Percentiles rank a stretch among this genome's conserved stretches.
Evolutionary conservation across 2,888 invertebrate species (phyloP).

Genomic region (Lochmaea crataegi): DNA sequence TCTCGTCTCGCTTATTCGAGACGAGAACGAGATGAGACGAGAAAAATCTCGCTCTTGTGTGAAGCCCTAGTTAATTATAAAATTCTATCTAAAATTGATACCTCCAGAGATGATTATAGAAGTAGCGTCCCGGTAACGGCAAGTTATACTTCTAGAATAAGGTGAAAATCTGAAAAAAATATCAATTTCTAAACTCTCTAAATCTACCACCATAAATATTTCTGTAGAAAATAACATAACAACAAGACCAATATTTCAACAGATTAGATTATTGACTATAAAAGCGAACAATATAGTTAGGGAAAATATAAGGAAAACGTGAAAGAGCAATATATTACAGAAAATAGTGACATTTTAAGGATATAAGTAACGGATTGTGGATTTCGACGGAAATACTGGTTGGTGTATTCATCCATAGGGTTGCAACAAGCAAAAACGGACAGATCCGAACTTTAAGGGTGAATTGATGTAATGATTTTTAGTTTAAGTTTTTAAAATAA

Average conservation of each 20-base stretch:
- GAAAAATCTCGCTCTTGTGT: too few species aligned
- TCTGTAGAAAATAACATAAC: slow-evolving; percentile 29
- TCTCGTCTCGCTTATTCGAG: too few species aligned
- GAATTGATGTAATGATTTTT: not conserved
- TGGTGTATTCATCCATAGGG: slow-evolving; percentile 44
- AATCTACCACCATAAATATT: slow-evolving; percentile 29
- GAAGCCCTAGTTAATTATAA: too few species aligned
- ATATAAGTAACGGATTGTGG: slow-evolving; percentile 48
- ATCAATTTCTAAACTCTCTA: slow-evolving; percentile 23
- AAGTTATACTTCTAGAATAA: not conserved
- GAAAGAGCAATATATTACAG: slow-evolving; percentile 41
- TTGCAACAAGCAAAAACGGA: slow-evolving; percentile 43
- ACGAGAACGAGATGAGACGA: too few species aligned
- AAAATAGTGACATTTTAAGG: slow-evolving; percentile 46
- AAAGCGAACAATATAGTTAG: slow-evolving; percentile 42
- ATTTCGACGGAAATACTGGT: slow-evolving; percentile 45
- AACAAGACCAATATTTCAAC: slow-evolving; percentile 40
- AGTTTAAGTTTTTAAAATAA: not conserved
- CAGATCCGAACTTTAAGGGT: not conserved
- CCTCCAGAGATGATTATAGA: too few species aligned
- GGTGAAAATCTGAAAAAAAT: not conserved
- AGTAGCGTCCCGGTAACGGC: too few species aligned
- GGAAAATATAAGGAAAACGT: slow-evolving; percentile 40
- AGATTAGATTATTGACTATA: slow-evolving; percentile 39
- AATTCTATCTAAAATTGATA: too few species aligned